These are phyloP conservation scores for Zapus hudsonius DNA, from an alignment of 2,113 vertebrate species.

Conservation along the genomic window DNA sequence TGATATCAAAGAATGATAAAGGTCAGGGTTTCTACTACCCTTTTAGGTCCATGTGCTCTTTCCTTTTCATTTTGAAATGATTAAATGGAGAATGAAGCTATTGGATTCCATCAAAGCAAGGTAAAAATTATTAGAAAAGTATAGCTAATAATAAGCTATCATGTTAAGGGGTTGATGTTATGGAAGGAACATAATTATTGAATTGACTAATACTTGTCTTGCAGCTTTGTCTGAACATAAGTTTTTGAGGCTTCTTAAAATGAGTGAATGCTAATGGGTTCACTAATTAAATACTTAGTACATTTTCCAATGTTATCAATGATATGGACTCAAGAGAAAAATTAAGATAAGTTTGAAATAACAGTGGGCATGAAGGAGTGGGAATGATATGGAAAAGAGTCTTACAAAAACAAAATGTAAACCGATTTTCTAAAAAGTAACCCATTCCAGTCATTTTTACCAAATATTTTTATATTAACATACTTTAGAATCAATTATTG, in stretches of 20 bases:
- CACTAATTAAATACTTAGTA: not conserved
- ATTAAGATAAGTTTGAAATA: not conserved
- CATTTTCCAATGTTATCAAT: not conserved
- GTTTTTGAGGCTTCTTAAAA: not conserved
- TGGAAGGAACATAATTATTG: not conserved
- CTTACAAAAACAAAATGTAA: not conserved
- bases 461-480: not conserved
- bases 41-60: not conserved
- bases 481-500: not conserved
- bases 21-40: not conserved
- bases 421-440: not conserved
- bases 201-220: not conserved
- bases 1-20: not conserved
- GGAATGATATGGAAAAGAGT: not conserved
- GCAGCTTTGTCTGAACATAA: not conserved
- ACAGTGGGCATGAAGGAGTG: not conserved
- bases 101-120: not conserved
- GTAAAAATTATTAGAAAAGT: not conserved
- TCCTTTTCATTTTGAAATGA: not conserved
- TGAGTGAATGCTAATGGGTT: not conserved
- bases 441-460: not conserved
- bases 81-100: not conserved
- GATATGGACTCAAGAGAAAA: not conserved
- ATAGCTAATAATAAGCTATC: not conserved
- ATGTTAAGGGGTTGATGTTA: not conserved